These are phyloP conservation scores for Sarcophaga caerulescens DNA, from an alignment of 2,888 invertebrate genomes.

Conservation along the genomic window DNA sequence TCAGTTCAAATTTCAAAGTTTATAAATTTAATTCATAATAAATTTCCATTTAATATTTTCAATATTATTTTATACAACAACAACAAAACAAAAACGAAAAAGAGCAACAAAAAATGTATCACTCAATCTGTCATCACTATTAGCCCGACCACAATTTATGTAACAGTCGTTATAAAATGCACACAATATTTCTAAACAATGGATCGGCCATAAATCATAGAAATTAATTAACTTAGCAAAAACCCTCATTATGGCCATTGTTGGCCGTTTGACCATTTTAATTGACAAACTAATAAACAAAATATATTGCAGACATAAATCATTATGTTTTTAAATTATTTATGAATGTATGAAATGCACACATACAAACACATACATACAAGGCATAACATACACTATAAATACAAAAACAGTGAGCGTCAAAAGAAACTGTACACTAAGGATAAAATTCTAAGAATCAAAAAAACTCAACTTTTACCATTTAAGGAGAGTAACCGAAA, in stretches of 20 bases:
- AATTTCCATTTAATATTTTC: no score
- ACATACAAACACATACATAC: neutral
- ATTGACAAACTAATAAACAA: slow-evolving; percentile 70
- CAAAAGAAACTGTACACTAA: no score
- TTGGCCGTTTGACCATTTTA: slow-evolving; percentile 64
- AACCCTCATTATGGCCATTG: slow-evolving; percentile 65
- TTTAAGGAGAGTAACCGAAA: no score
- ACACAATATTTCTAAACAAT: slow-evolving; percentile 37
- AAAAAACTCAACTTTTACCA: no score
- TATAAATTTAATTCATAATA: no score
- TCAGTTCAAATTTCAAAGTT: no score
- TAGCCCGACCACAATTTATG: slow-evolving; percentile 30
- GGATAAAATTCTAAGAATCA: no score
- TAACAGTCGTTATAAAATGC: slow-evolving; percentile 35
- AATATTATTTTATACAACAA: no score
- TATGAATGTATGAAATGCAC: slow-evolving; percentile 43
- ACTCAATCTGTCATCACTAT: slow-evolving; percentile 56
- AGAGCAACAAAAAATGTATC: slow-evolving; percentile 5
- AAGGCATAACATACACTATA: neutral
- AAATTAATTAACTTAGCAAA: slow-evolving; percentile 71
- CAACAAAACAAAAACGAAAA: no score
- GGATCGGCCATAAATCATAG: slow-evolving; percentile 67
- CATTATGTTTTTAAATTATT: slow-evolving; percentile 60
- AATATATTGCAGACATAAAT: slow-evolving; percentile 67
- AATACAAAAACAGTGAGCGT: no score